Conservation (phyloP, 2,797 vertebrate species). For the Catamblyrhynchus diadema region DNA sequence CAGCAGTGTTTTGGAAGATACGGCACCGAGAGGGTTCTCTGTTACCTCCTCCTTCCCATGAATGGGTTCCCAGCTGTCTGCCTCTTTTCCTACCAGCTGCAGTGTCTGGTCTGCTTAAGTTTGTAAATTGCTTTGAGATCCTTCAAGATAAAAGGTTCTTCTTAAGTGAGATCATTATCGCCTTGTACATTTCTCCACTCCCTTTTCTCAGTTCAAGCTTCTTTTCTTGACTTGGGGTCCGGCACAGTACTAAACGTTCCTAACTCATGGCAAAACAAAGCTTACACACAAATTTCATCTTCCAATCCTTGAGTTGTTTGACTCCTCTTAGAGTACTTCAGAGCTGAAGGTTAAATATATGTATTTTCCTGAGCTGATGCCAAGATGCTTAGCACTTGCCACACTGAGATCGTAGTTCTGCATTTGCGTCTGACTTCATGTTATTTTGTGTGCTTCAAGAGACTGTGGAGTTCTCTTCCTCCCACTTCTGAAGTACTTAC, state of each 20-base stretch:
- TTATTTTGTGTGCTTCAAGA: slow-evolving; percentile 53
- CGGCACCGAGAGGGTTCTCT: background rate
- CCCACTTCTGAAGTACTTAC: slow-evolving; percentile 56
- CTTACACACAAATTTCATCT: background rate
- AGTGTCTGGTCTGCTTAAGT: slow-evolving; percentile 53
- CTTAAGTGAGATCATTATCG: slow-evolving; percentile 34
- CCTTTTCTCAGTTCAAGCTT: slow-evolving; percentile 1
- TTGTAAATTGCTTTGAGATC: slow-evolving; percentile 53
- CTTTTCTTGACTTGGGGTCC: slow-evolving; percentile 1
- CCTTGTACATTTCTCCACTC: slow-evolving; percentile 37
- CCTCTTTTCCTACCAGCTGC: slow-evolving; percentile 50
- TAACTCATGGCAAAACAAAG: background rate
- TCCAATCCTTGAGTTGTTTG: background rate
- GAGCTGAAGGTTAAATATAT: slow-evolving; percentile 46
- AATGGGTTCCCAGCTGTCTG: slow-evolving; percentile 35
- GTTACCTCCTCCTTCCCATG: background rate
- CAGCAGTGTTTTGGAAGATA: background rate
- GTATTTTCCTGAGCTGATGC: slow-evolving; percentile 3
- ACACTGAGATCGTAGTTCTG: background rate
- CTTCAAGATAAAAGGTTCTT: slow-evolving; percentile 47
- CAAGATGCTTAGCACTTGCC: slow-evolving; percentile 31
- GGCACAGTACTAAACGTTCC: background rate
- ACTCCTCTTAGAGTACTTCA: background rate
- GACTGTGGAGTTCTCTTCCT: slow-evolving; percentile 49
- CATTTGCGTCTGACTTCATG: slow-evolving; percentile 42